A percentile compares a stretch with the other conserved stretches of the same genome.
phyloP scores from a whole-genome alignment of 1,140 invertebrate genomes.

The Hylaeus volcanicus region DNA sequence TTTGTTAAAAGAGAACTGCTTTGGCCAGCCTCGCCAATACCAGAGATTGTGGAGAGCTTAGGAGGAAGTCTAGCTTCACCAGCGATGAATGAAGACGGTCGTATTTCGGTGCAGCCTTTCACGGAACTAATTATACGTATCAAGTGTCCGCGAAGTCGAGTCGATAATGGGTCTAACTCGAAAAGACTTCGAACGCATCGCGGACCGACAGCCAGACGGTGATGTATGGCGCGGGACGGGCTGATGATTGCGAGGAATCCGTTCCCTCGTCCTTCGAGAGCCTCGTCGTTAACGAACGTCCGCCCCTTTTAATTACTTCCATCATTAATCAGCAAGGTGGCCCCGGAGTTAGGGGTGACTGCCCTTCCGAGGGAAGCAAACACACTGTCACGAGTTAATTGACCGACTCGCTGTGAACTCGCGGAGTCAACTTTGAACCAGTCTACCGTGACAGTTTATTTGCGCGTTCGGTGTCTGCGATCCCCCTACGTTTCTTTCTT shows the following conservation, averaged over 20 bases:
- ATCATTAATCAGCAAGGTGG: slow-evolving; percentile 46
- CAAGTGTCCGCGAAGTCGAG: slow-evolving; percentile 1
- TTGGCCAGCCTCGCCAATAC: background rate
- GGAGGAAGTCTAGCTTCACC: background rate
- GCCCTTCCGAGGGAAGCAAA: slow-evolving; percentile 20
- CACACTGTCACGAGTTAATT: slow-evolving; percentile 50
- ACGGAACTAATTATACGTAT: slow-evolving; percentile 43
- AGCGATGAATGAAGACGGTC: slow-evolving; percentile 33
- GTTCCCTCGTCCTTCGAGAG: slow-evolving; percentile 22
- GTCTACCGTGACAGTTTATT: background rate
- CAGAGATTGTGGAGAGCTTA: background rate
- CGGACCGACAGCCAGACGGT: slow-evolving; percentile 28
- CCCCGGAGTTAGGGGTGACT: slow-evolving; percentile 1
- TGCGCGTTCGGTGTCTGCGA: background rate
- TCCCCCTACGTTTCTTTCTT: background rate
- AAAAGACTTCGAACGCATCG: slow-evolving; percentile 21
- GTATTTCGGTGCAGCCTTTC: slow-evolving; percentile 11
- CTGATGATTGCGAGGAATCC: slow-evolving; percentile 50
- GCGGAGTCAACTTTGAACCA: background rate
- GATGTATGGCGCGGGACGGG: slow-evolving; percentile 51
- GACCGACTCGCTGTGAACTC: background rate
- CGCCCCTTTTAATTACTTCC: slow-evolving; percentile 47
- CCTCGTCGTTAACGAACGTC: slow-evolving; percentile 43
- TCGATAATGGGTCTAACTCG: slow-evolving; percentile 13
- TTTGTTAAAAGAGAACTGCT: background rate